Evolutionary conservation across 2,797 vertebrate genomes (phyloP), one percentile per base, ranked within the genome.

Genomic region (Carapus acus): DNA sequence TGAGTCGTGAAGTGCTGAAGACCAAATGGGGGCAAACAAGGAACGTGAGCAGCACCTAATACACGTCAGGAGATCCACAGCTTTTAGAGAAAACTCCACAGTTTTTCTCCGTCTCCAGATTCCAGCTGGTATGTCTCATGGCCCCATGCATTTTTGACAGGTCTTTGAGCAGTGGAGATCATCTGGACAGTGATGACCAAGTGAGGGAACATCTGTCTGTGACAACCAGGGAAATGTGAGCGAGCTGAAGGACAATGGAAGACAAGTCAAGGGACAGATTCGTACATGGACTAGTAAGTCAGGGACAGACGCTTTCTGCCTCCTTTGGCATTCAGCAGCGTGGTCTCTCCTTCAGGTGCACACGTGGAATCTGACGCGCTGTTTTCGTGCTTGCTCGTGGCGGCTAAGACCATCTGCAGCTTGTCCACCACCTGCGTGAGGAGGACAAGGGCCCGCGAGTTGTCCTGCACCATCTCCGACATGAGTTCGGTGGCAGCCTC

Each of bases 401-500:
- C 1, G 1, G 53, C 8, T 1, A 88, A 64, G 17, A 85, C 58
- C 0, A 11, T 43, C 54, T 88, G 84, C 19, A 88, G 76, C 24
- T 67, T 74, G 15, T 85, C 82, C 47, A 88, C 74, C 36, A 83
- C 82, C 61, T 79, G 71, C 0, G 76, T 65, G 50, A 88, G 80
- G 33, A 85, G 73, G 1, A 58, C 40, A 39, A 87, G 33, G 7
- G 84, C 83, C 43, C 73, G 80, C 0, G 82, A 79, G 62, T 85
- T 86, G 58, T 83, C 83, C 65, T 83, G 81, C 14, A 84, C 73
- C 0, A 77, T 83, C 50, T 83, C 79, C 0, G 81, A 83, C 69
- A 86, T 78, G 62, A 75, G 75, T 11, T 85, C 81, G 0, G 78
- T 82, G 1, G 80, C 83, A 0, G 69, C 60, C 0, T 76, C 74